Base-by-base conservation (phyloP, 2,797 vertebrate genomes). In the Fundulus diaphanus region DNA sequence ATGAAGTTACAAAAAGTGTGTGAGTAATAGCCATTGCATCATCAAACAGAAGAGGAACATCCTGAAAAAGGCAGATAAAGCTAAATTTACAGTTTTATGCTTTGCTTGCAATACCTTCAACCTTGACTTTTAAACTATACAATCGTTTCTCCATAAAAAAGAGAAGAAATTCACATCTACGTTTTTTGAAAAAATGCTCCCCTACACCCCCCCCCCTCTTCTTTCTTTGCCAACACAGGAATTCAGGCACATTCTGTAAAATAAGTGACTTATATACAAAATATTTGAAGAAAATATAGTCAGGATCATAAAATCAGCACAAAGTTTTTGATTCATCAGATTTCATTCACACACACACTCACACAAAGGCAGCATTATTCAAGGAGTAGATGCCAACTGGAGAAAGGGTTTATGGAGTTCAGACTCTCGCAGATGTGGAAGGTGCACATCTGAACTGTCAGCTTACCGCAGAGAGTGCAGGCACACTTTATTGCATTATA, bases 111-210 rank as follows among this genome's bases (percentile, higher is more conserved):
- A 74, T 56, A 76, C 76, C 67, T 82, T 70, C 72, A 69, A 82
- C 54, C 67, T 73, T 48, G 31, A 68, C 79, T 84, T 81, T 72
- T 71, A 76, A 86, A 88, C 88, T 66, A 88, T 72, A 86, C 87
- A 89, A 85, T 74, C 16, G 80, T 85, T 67, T 87, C 76, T 87
- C 82, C 82, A 75, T 79, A 76, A 89, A 87, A 88, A 82, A 40
- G 61, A 89, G 77, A 81, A 88, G 80, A 87, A 90, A 92, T 92
- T 92, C 85, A 89, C 92, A 92, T 90, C 92, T 76, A 56, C 49
- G 49, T 83, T 72, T 65, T 82, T 81, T 70, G n/a, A n/a, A 67
- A 85, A 66, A 84, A 80, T 49, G 8, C 71, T 77, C 72, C 70
- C 35, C 80, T 9, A 42, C 40, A 42, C 72, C n/a, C n/a, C n/a